Evolutionary conservation across 2,888 invertebrate species (phyloP), one percentile per base, ranked within the genome.

Genomic region (Gonocerus acuteangulatus): DNA sequence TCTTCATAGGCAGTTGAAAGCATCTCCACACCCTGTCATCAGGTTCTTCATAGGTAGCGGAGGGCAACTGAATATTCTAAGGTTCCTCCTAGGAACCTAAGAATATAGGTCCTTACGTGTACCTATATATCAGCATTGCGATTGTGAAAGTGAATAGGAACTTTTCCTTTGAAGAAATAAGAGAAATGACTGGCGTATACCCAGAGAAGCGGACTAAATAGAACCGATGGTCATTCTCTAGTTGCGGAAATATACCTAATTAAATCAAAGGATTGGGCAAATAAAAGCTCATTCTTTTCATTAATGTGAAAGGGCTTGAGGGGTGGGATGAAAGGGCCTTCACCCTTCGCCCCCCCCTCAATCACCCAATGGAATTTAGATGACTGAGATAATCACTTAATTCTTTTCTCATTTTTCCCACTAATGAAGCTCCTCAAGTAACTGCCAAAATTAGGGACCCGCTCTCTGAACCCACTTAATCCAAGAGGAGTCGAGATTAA

Each of bases 341-440:
- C 6, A 3, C 54, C 54, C 39, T 54, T 6, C 44, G 27, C 44
- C n/a, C 16, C 23, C 13, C 47, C 45, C 22, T 19, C 42, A 45
- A 57, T 57, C 57, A 52, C 45, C 57, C 27, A 57, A 57, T 45
- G 47, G 57, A 57, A 57, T 57, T 57, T 47, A 57, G 47, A 57
- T 57, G 57, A 57, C 57, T 57, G 16, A 57, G 57, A 57, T 57
- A 57, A 57, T 57, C 57, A 57, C 57, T 57, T 57, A 57, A 57
- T 45, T 57, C 57, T 57, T 57, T 57, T 57, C 57, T 57, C 57
- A 57, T 57, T 57, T 57, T 57, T 57, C 45, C 57, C 57, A 57
- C 45, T 57, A 57, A 57, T 57, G 57, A 57, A 57, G 57, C 47
- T 45, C 57, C 47, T 57, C 57, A 47, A 57, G 57, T 45, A 47